Conservation (phyloP, 1,140 invertebrate species). For the Megathymus violae region DNA sequence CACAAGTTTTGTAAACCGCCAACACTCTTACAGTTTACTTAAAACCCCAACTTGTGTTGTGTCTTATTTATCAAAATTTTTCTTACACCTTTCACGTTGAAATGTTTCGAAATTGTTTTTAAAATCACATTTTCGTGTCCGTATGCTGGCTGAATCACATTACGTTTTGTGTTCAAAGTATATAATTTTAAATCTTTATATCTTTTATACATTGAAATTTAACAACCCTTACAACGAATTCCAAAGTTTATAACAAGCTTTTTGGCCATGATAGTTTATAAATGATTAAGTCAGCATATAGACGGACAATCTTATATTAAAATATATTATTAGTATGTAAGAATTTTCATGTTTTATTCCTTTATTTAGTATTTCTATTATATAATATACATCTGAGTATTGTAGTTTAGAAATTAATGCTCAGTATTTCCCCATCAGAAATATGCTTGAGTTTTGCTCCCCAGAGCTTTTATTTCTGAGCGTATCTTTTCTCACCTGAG, state of each 20-base stretch:
- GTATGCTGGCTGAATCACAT: constrained; percentile 12
- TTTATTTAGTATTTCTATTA: constrained; percentile 47
- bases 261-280: not conserved
- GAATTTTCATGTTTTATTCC: constrained; percentile 44
- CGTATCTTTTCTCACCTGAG: no score
- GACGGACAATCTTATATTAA: constrained; percentile 8
- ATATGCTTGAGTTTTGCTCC: not conserved
- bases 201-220: no score
- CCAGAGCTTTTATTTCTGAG: constrained; percentile 14
- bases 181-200: no score
- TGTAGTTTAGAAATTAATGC: constrained; percentile 7
- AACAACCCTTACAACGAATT: no score
- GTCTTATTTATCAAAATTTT: no score
- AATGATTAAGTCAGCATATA: not conserved
- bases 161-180: no score
- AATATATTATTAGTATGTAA: constrained; percentile 38
- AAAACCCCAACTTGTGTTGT: not conserved
- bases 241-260: no score
- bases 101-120: constrained; percentile 33
- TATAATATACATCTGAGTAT: constrained; percentile 19
- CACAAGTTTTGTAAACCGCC: no score
- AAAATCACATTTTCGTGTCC: constrained; percentile 20
- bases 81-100: constrained; percentile 10
- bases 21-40: no score
- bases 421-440: not conserved